phyloP scores from a whole-genome alignment of 1,140 invertebrate genomes.

The Drosophila murphyi region DNA sequence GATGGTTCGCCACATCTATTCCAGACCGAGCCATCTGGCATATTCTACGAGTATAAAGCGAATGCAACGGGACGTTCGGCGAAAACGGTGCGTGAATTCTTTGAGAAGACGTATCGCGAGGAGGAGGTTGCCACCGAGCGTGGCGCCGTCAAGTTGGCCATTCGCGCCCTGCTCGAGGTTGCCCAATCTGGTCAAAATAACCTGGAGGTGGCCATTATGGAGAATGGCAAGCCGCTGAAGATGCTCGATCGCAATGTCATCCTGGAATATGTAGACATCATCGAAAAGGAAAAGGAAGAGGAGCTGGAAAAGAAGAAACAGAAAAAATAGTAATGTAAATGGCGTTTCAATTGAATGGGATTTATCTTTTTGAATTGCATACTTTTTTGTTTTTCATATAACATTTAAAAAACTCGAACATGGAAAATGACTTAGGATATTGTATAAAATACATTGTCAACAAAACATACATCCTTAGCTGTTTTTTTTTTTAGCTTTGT shows the following conservation, averaged over 20 bases:
- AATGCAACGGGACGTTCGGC: constrained; percentile 99
- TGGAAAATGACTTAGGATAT: constrained; percentile 36
- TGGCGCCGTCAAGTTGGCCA: constrained; percentile 96
- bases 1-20: constrained; percentile 98
- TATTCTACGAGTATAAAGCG: constrained; percentile 99
- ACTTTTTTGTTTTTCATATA: constrained; percentile 33
- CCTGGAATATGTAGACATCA: constrained; percentile 95
- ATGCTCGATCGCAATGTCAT: constrained; percentile 97
- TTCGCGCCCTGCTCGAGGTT: constrained; percentile 98
- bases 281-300: constrained; percentile 99
- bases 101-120: constrained; percentile 97
- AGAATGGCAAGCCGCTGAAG: constrained; percentile 90
- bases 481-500: too few species aligned
- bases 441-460: constrained; percentile 73
- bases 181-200: constrained; percentile 99
- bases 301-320: constrained; percentile 99
- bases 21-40: constrained; percentile 99
- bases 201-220: constrained; percentile 98
- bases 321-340: constrained; percentile 88
- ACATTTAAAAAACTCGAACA: constrained; percentile 49
- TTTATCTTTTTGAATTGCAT: constrained; percentile 44
- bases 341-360: neutral
- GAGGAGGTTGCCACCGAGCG: constrained; percentile 94
- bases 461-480: neutral
- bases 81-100: constrained; percentile 98